These are phyloP conservation scores for Phytoseiulus persimilis DNA, from an alignment of 2,888 invertebrate genomes.

Conservation along the genomic window DNA sequence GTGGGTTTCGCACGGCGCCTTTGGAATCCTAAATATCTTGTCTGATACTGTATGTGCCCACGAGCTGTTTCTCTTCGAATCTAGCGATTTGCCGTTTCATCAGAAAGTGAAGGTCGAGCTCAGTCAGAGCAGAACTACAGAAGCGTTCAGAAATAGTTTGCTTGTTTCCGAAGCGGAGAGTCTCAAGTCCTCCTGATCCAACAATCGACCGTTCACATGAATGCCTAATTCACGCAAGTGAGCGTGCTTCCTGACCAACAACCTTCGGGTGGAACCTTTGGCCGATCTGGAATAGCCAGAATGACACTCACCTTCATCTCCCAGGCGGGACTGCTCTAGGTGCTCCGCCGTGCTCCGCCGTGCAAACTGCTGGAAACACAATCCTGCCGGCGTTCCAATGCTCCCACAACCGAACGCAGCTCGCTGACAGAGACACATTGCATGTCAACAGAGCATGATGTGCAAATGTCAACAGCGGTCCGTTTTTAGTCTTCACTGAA, in stretches of 20 bases:
- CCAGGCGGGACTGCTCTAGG: not conserved
- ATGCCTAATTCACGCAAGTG: not conserved
- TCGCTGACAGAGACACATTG: too few relatives aligned
- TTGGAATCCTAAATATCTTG: too few relatives aligned
- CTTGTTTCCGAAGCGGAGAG: not conserved
- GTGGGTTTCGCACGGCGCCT: too few relatives aligned
- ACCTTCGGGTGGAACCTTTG: not conserved
- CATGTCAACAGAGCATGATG: too few relatives aligned
- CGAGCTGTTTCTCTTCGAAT: too few relatives aligned
- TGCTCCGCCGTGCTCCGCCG: too few relatives aligned
- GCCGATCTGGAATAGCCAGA: not conserved
- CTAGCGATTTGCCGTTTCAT: not conserved
- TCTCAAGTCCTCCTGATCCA: not conserved
- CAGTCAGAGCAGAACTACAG: not conserved
- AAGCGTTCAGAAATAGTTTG: not conserved
- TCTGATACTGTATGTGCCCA: too few relatives aligned
- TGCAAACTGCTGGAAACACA: too few relatives aligned
- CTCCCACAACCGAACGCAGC: too few relatives aligned
- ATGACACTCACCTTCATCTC: not conserved
- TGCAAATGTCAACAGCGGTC: too few relatives aligned
- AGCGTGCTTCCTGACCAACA: not conserved
- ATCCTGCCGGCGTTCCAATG: too few relatives aligned
- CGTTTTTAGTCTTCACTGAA: too few relatives aligned
- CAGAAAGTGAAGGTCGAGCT: not conserved
- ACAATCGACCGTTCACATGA: not conserved